Evolutionary conservation across 2,797 vertebrate species (phyloP).

Genomic region (Zalophus californianus): DNA sequence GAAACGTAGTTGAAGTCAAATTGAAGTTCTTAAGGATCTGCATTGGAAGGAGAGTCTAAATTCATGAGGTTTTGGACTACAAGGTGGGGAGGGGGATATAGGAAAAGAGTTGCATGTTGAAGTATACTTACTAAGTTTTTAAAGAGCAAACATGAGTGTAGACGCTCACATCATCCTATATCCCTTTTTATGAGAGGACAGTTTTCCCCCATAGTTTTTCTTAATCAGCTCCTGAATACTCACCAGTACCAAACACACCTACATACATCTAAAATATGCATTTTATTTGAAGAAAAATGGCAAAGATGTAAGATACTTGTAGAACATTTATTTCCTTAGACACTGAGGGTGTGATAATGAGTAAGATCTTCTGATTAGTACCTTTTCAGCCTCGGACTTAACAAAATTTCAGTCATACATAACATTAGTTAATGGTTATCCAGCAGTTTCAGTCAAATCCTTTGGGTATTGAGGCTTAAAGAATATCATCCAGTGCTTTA

Average conservation of each 20-base stretch:
- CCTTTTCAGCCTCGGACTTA: neutral
- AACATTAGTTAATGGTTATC: neutral
- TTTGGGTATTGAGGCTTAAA: neutral
- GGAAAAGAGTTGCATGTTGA: neutral
- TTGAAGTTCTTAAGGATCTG: conserved; percentile 24
- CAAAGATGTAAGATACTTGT: neutral
- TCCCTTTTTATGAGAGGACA: conserved; percentile 30
- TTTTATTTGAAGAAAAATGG: conserved; percentile 1
- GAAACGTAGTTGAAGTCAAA: neutral
- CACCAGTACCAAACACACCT: neutral
- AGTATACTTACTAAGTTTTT: neutral
- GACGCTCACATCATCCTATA: neutral
- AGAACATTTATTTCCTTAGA: neutral
- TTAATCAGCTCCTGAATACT: neutral
- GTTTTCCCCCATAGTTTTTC: neutral
- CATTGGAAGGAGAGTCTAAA: neutral
- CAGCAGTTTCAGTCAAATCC: neutral
- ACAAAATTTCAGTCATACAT: neutral
- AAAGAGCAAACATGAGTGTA: neutral
- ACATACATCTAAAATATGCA: neutral
- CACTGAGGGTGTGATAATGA: neutral
- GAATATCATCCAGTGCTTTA: neutral
- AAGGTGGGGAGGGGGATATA: neutral
- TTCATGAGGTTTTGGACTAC: neutral
- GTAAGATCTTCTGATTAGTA: neutral